These are phyloP conservation scores for Falco punctatus DNA, from an alignment of 2,113 vertebrate species.

Conservation along the genomic window DNA sequence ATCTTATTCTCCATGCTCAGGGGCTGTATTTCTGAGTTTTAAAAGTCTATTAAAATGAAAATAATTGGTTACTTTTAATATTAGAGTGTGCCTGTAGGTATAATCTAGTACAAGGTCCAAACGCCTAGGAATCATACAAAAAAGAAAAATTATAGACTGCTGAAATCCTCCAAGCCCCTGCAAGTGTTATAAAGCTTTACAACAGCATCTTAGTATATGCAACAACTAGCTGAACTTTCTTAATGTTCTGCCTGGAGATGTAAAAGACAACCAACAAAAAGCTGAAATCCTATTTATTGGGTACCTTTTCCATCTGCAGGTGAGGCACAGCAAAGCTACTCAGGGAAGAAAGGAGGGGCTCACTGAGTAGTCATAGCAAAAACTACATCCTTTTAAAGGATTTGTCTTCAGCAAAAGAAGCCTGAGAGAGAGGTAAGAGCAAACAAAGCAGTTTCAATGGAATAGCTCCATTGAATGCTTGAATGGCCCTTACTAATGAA, in stretches of 20 bases:
- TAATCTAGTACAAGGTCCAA: not conserved
- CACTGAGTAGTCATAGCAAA: not conserved
- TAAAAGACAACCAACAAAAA: too few species aligned
- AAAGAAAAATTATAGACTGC: not conserved
- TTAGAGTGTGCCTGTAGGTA: not conserved
- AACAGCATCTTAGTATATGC: not conserved
- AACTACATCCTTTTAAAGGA: not conserved
- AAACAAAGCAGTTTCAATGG: conserved; percentile 15
- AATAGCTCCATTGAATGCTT: conserved; percentile 53
- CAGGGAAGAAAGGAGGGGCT: not conserved
- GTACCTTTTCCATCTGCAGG: not conserved
- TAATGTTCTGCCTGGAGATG: not conserved
- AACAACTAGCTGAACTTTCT: not conserved
- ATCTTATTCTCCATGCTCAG: not conserved
- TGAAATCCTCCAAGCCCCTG: not conserved
- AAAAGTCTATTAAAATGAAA: conserved; percentile 18
- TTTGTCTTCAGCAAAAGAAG: not conserved
- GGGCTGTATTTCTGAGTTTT: not conserved
- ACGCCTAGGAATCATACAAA: not conserved
- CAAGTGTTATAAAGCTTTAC: not conserved
- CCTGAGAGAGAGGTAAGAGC: not conserved
- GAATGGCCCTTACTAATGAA: conserved; percentile 19
- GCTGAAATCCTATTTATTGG: not conserved
- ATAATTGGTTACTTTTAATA: not conserved
- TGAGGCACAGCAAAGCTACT: not conserved